phyloP scores from a whole-genome alignment of 2,888 invertebrate species.

The Bombyx huttoni region DNA sequence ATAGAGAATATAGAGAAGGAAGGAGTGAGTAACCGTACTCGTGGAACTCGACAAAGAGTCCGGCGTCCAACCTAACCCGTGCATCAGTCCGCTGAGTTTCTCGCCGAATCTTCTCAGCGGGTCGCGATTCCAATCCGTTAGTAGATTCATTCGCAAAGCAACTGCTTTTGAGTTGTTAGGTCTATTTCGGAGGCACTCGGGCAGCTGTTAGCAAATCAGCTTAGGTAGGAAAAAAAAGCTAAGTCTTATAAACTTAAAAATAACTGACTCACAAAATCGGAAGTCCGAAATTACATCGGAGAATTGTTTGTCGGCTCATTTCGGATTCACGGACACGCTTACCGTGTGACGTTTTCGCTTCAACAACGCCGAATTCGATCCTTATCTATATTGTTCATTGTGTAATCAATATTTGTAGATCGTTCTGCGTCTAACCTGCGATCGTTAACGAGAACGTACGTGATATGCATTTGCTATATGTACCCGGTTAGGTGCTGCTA shows the following conservation, averaged over 20 bases:
- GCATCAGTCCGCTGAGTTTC: too few relatives aligned
- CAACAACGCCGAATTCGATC: conserved; percentile 22
- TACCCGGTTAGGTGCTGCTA: neutral
- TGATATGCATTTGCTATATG: conserved; percentile 1
- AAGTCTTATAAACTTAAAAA: neutral
- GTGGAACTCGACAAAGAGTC: too few relatives aligned
- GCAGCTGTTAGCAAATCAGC: too few relatives aligned
- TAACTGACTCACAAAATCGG: conserved; percentile 31
- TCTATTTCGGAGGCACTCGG: too few relatives aligned
- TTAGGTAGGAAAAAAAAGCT: too few relatives aligned
- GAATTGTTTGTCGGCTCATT: conserved; percentile 32
- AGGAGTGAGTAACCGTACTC: too few relatives aligned
- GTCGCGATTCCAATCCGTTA: too few relatives aligned
- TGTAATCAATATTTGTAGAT: conserved; percentile 7
- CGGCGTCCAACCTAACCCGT: too few relatives aligned
- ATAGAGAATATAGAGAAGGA: too few relatives aligned
- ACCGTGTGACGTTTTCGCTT: conserved; percentile 13
- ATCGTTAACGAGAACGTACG: conserved; percentile 2
- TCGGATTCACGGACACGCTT: conserved; percentile 17
- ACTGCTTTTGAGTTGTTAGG: too few relatives aligned
- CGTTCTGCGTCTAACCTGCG: neutral
- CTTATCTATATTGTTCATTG: conserved; percentile 28
- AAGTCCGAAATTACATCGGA: conserved; percentile 33
- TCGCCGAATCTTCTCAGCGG: too few relatives aligned
- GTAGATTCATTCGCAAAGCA: too few relatives aligned